Evolutionary conservation across 2,888 invertebrate species (phyloP), one percentile per base, ranked within the genome.

Genomic region (Pyrgus malvae): DNA sequence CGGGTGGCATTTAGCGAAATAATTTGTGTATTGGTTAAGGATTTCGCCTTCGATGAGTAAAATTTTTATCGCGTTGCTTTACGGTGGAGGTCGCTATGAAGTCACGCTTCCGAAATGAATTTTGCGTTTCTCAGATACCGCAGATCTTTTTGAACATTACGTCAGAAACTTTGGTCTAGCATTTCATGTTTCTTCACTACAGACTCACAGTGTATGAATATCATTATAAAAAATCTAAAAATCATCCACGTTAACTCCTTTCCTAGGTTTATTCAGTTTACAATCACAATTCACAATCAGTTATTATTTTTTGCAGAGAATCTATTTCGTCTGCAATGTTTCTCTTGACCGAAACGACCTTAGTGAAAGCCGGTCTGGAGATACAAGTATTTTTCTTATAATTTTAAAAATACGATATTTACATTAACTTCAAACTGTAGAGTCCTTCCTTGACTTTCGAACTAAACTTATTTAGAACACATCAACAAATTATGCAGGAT

Each of bases 301-400:
- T n/a, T n/a, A n/a, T n/a, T n/a, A n/a, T 2, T 37, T 17, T 37
- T 37, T 37, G 17, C 37, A 37, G 2, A 19, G 11, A 17, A 19
- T 11, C 19, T 70, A 69, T 72, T 64, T 61, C 58, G 65, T 65
- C 60, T 48, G 35, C 57, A 59, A 59, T 59, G 62, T 56, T 62
- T 46, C 48, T 37, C 60, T 64, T 58, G 71, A 66, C 72, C 71
- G 65, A 40, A 56, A 61, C 66, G 74, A 69, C 72, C 70, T 68
- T 61, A 56, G 50, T 55, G 31, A 23, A 25, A 45, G 45, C 12
- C 46, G 33, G 46, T 14, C 6, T 23, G 14, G 9, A 35, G 33
- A 46, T 46, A 27, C 2, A 6, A 38, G 6, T 23, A 23, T 23
- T 38, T 37, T 35, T 35, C 1, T 9, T 37, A 35, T 14, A 35